phyloP scores from a whole-genome alignment of 2,113 vertebrate species.

The Phyllopteryx taeniolatus region DNA sequence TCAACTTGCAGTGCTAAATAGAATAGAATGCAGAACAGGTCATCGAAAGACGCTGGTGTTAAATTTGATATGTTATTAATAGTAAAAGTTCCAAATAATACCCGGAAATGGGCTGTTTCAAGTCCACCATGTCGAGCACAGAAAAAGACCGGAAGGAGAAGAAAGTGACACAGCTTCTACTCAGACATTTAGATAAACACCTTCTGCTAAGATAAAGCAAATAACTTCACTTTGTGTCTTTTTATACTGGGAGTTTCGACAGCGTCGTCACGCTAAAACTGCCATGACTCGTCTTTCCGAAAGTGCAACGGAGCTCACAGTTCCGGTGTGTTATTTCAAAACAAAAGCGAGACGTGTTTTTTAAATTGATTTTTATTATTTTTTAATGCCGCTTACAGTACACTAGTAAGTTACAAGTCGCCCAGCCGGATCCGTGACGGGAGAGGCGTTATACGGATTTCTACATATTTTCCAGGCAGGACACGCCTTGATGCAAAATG shows the following conservation, averaged over 20 bases:
- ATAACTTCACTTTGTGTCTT: neutral
- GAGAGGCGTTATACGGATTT: constrained; percentile 35
- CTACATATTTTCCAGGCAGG: no score
- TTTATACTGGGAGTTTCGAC: neutral
- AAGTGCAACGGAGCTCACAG: no score
- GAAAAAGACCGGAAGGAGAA: neutral
- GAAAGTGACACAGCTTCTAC: neutral
- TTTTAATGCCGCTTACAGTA: no score
- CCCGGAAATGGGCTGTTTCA: constrained; percentile 29
- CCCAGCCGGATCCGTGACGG: neutral
- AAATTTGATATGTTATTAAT: neutral
- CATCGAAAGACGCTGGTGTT: neutral
- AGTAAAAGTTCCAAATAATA: constrained; percentile 13
- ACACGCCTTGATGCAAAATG: neutral
- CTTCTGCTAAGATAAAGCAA: neutral
- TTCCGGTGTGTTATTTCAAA: no score
- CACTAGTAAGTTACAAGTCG: neutral
- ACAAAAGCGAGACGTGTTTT: no score
- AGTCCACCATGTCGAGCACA: constrained; percentile 37
- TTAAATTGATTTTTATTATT: no score
- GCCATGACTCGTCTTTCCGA: neutral
- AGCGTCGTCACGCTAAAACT: neutral
- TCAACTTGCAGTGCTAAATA: neutral
- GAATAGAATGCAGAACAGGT: neutral
- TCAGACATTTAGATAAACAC: neutral